Evolutionary conservation across 23 tunicate genomes (phyloP).

Genomic region (Styela clava): DNA sequence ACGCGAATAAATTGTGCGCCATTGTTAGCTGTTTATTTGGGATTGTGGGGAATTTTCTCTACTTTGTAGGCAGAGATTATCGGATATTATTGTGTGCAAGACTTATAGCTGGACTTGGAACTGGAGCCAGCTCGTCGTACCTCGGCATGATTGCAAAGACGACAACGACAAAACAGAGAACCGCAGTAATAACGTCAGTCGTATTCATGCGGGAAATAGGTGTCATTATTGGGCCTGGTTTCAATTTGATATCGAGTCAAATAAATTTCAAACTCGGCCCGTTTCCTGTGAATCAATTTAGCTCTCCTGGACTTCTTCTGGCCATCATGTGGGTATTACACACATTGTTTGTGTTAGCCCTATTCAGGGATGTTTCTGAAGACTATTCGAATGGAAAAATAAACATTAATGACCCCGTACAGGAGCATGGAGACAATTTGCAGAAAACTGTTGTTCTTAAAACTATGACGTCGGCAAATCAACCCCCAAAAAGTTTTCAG

Average conservation of each 20-base stretch:
- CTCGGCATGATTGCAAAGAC: conserved; percentile 57
- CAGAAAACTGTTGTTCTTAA: background rate
- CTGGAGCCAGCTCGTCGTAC: conserved; percentile 74
- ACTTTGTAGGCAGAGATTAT: conserved; percentile 37
- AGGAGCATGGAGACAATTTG: too few relatives aligned
- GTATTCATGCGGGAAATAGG: conserved; percentile 77
- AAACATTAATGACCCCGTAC: too few relatives aligned
- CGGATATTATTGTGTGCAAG: conserved; percentile 65
- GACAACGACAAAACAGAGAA: conserved; percentile 64
- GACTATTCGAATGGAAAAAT: background rate
- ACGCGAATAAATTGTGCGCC: conserved; percentile 43
- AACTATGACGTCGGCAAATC: background rate
- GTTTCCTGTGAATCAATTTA: conserved; percentile 42
- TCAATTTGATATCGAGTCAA: conserved; percentile 39
- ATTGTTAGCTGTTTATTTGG: conserved; percentile 59
- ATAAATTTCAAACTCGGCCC: conserved; percentile 66
- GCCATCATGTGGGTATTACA: conserved; percentile 66
- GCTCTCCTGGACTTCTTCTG: conserved; percentile 75
- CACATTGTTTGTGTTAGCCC: conserved; percentile 22
- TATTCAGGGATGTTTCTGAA: conserved; percentile 38
- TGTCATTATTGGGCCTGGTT: conserved; percentile 77
- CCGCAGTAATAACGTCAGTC: conserved; percentile 50
- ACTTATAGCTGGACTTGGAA: conserved; percentile 77
- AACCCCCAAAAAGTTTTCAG: background rate
- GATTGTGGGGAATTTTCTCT: conserved; percentile 78